Base-by-base conservation (phyloP, 2,888 invertebrate genomes). In the Teinopalpus imperialis region DNA sequence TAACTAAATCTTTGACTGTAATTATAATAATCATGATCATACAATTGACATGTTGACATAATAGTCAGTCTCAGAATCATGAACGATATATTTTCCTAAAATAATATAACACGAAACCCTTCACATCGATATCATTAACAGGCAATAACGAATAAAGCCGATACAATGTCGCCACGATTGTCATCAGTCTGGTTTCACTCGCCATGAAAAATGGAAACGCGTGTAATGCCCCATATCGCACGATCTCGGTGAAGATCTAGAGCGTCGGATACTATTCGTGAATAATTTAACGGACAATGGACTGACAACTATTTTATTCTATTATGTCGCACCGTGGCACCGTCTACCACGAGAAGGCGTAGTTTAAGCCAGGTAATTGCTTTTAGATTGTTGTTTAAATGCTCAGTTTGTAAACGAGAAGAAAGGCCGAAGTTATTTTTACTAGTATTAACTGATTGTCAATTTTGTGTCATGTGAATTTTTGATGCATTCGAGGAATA, bases 211-310 rank as follows among this genome's bases (percentile, higher is more conserved):
- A 83, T 78, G 72, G 71, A 72, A 74, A 72, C 73, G 67, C 46
- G 61, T 66, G 72, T 79, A 80, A 81, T 81, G 79, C 65, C 71
- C 74, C 80, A 68, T 82, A 83, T 83, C 83, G 69, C 66, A 63
- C 69, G 71, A 86, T 86, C 86, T 80, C 66, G 51, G 51, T 64
- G 58, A 67, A 76, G 74, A 82, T 83, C 75, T 79, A 64, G 76
- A 78, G 77, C 78, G 78, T 63, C 75, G 76, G 80, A 78, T 76
- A 72, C 68, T 75, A 77, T 80, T 79, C 80, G 81, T 87, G 81
- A 80, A 85, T 82, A 85, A 85, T 86, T 85, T 81, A 79, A 74
- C 73, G 77, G 66, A 82, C 81, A 80, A 81, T 81, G 75, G 75
- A 57, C 74, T 79, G 80, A 67, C 79, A 81, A 78, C 72, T 74